Percentiles rank a stretch among this genome's conserved stretches.
Conservation (phyloP, 2,888 invertebrate species). For the Parnassius apollo region DNA sequence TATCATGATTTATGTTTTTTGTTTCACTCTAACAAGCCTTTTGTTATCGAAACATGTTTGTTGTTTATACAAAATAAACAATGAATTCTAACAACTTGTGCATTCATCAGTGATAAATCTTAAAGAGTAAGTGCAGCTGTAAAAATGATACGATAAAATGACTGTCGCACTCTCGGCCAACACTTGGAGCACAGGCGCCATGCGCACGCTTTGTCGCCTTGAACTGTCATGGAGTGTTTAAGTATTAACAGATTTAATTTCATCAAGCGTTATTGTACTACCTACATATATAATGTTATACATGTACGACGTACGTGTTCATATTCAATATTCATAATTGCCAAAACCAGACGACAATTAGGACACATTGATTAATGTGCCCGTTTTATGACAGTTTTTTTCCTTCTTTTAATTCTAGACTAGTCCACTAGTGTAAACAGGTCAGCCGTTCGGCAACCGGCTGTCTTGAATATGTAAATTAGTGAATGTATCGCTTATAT, state of each 20-base stretch:
- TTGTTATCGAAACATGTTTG: slow-evolving; percentile 1
- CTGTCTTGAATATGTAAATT: slow-evolving; percentile 46
- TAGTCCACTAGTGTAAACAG: slow-evolving; percentile 46
- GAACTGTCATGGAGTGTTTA: slow-evolving; percentile 60
- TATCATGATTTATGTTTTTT: too few relatives aligned
- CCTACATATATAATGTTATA: background rate
- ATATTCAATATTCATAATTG: slow-evolving; percentile 40
- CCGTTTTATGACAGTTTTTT: slow-evolving; percentile 45
- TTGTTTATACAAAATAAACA: slow-evolving; percentile 18
- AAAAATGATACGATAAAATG: slow-evolving; percentile 64
- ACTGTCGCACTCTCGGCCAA: slow-evolving; percentile 37
- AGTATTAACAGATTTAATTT: slow-evolving; percentile 64
- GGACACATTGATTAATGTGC: slow-evolving; percentile 52
- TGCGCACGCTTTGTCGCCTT: slow-evolving; percentile 48
- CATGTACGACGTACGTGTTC: slow-evolving; percentile 2
- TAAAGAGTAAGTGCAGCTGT: slow-evolving; percentile 59
- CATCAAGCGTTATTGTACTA: slow-evolving; percentile 41
- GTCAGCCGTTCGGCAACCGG: slow-evolving; percentile 46
- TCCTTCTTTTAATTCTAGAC: slow-evolving; percentile 45
- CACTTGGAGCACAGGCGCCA: slow-evolving; percentile 45
- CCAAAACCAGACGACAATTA: slow-evolving; percentile 62
- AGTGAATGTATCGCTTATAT: slow-evolving; percentile 35
- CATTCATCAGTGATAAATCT: slow-evolving; percentile 53
- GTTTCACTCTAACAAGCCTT: too few relatives aligned
- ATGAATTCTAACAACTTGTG: slow-evolving; percentile 35